These are phyloP conservation scores for Fulmarus glacialis DNA, from an alignment of 2,113 vertebrate species.

Conservation along the genomic window DNA sequence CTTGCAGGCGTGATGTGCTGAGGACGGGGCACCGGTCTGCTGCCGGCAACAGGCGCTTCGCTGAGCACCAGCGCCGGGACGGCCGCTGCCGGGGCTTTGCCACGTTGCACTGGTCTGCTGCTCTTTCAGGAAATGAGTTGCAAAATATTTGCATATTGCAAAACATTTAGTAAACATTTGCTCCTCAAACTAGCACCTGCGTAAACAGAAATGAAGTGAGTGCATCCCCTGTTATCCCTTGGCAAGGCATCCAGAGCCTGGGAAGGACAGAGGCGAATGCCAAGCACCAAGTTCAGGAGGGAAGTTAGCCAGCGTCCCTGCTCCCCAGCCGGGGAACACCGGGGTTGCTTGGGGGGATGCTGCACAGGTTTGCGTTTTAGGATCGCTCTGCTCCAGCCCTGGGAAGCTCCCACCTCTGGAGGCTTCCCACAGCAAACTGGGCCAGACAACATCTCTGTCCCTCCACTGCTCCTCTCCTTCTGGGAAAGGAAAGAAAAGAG, in stretches of 20 bases:
- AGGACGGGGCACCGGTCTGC: not conserved
- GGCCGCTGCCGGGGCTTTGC: not conserved
- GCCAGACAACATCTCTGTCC: not conserved
- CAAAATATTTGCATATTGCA: not conserved
- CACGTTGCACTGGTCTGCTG: not conserved
- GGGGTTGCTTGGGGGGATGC: too few relatives aligned
- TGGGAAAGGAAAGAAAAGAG: not conserved
- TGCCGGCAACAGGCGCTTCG: not conserved
- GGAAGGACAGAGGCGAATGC: not conserved
- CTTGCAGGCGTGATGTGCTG: not conserved
- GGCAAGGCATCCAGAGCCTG: not conserved
- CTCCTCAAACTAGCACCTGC: constrained; percentile 3
- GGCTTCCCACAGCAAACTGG: not conserved
- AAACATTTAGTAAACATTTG: not conserved
- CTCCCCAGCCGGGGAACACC: not conserved
- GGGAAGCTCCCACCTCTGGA: not conserved
- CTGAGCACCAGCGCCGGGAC: fast-evolving
- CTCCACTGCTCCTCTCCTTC: not conserved
- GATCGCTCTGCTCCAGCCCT: not conserved
- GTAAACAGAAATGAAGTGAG: not conserved
- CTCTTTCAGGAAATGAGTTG: not conserved
- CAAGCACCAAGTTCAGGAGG: not conserved
- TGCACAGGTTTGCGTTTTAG: fast-evolving
- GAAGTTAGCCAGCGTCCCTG: fast-evolving
- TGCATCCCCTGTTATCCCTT: not conserved